Percentiles rank a stretch among this genome's conserved stretches.
Conservation (phyloP, 1,140 invertebrate species). For the Venustaconcha ellipsiformis region DNA sequence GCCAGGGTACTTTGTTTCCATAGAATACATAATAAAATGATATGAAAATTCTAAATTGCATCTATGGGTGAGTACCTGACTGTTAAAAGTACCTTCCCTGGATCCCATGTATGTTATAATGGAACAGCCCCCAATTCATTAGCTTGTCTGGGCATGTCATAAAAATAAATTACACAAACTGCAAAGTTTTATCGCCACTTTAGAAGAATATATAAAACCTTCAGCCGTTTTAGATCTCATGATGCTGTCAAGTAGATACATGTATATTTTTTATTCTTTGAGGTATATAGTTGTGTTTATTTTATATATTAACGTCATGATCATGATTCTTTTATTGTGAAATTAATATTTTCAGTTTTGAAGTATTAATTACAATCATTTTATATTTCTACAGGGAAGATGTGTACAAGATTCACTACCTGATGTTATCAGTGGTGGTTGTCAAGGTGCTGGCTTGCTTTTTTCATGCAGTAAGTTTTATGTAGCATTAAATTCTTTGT, state of each 20-base stretch:
- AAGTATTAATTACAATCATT: neutral
- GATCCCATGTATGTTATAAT: too few relatives aligned
- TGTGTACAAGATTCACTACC: slow-evolving; percentile 96
- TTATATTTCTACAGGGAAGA: slow-evolving; percentile 73
- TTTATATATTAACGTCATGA: neutral
- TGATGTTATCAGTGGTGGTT: slow-evolving; percentile 95
- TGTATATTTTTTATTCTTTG: slow-evolving; percentile 1
- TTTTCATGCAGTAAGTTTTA: slow-evolving; percentile 83
- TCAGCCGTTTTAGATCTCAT: slow-evolving; percentile 4
- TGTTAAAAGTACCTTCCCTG: too few relatives aligned
- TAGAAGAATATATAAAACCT: neutral
- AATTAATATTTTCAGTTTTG: neutral
- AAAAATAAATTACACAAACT: too few relatives aligned
- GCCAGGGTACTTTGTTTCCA: too few relatives aligned
- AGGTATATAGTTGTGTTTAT: neutral
- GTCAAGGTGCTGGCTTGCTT: slow-evolving; percentile 92
- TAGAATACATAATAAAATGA: too few relatives aligned
- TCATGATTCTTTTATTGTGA: neutral
- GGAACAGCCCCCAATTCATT: too few relatives aligned
- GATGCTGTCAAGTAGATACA: neutral
- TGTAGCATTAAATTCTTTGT: neutral
- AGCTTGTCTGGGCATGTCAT: too few relatives aligned
- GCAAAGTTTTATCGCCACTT: too few relatives aligned
- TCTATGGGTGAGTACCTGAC: too few relatives aligned
- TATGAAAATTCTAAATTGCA: too few relatives aligned